Evolutionary conservation across 1,140 invertebrate species (phyloP), one percentile per base, ranked within the genome.

Genomic region (Brachionus plicatilis): DNA sequence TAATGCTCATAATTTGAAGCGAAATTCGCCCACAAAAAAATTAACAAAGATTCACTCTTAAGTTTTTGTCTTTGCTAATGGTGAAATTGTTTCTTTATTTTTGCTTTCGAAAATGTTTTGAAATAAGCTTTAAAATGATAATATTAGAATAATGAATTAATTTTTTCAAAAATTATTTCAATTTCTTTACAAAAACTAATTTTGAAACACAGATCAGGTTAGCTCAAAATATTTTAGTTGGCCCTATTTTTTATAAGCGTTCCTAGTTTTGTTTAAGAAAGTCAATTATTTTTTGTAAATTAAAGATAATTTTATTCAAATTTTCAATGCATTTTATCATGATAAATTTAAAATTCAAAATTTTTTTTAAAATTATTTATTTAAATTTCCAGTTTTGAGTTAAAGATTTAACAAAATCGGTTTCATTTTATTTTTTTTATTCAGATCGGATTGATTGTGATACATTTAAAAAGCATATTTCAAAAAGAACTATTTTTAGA

Each of bases 71-170:
- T 60, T 60, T 24, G n/a, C 53, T 20, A 60, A 27, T 60, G 53
- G 53, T 60, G 53, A 60, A 60, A 60, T 60, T 60, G 53, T 60
- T 60, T 60, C 53, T 60, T 60, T 60, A 60, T 60, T 60, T 60
- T 60, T 60, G 53, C 53, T 8, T 60, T 60, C 9, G 53, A 53
- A 14, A n/a, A 53, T 53, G 47, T 14, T 53, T 53, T 53, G 17
- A 37, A 37, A 37, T 37, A 37, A 37, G 2, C 33, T 37, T 37
- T 37, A 37, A 60, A 60, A 60, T 60, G 53, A 60, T 60, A 60
- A 60, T 27, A 53, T 53, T 53, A 2, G 47, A 53, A 53, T 53
- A 53, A 53, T 53, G 14, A 37, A 37, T 37, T 37, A 37, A 14
- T 53, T n/a, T 50, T 60, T 60, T 60, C 53, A 6, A 60, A 60